Conservation (phyloP, 2,113 vertebrate species). For the Carassius gibelio region DNA sequence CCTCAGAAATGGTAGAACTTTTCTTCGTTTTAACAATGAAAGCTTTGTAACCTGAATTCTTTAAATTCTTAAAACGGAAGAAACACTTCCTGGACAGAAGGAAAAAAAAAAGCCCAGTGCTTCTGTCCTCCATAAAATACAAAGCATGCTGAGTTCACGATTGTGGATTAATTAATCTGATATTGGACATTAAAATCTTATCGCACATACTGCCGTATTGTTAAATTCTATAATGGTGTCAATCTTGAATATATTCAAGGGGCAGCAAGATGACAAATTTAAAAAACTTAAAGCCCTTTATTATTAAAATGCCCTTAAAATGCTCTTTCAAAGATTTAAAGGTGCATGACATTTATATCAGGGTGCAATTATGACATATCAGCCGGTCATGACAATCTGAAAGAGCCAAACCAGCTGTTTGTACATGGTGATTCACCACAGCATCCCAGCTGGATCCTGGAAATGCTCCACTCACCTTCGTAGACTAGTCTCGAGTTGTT, state of each 20-base stretch:
- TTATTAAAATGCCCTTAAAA: too few species aligned
- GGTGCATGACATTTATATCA: neutral
- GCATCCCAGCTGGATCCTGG: neutral
- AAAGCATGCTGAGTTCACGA: neutral
- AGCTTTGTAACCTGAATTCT: neutral
- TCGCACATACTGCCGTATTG: neutral
- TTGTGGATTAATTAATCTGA: neutral
- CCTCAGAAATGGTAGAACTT: neutral
- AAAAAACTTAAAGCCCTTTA: neutral
- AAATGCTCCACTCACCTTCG: slow-evolving; percentile 65
- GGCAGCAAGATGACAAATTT: neutral
- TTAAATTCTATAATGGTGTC: neutral
- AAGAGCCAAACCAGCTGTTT: neutral
- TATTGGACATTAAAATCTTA: neutral
- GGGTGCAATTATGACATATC: neutral
- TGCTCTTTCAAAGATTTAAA: neutral
- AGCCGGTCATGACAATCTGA: neutral
- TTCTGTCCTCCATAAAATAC: too few species aligned
- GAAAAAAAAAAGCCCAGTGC: too few species aligned
- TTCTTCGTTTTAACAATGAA: neutral
- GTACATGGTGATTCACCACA: neutral
- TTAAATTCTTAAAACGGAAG: neutral
- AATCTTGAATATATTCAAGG: neutral
- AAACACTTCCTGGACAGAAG: neutral
- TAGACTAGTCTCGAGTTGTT: slow-evolving; percentile 73